Evolutionary conservation across 2,797 vertebrate species (phyloP).

Genomic region (Sandelia bainsii): DNA sequence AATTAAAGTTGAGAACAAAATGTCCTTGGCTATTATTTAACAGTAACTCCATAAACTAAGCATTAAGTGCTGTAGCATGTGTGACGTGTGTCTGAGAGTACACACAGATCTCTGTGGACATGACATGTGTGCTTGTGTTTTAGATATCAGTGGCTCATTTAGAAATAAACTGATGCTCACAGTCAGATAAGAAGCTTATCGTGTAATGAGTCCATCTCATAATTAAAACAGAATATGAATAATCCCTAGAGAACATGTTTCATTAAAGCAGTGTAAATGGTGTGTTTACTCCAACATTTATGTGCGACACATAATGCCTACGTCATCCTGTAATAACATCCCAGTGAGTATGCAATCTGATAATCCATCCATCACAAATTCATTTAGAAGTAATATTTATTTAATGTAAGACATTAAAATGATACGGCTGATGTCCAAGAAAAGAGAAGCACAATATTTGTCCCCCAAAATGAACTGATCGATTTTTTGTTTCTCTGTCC

Average conservation of each 20-base stretch:
- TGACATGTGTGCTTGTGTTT: slow-evolving; percentile 13
- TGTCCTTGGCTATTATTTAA: slow-evolving; percentile 4
- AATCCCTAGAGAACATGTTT: slow-evolving; percentile 65
- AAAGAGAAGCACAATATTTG: slow-evolving; percentile 33
- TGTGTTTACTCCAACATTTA: slow-evolving; percentile 42
- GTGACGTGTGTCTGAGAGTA: not conserved
- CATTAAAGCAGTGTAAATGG: slow-evolving; percentile 55
- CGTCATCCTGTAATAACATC: slow-evolving; percentile 38
- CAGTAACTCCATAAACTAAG: not conserved
- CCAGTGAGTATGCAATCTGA: slow-evolving; percentile 19
- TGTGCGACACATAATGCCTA: slow-evolving; percentile 5
- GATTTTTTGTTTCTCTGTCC: slow-evolving; percentile 26
- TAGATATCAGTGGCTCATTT: slow-evolving; percentile 66
- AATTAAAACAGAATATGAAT: slow-evolving; percentile 75
- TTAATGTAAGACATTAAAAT: not conserved
- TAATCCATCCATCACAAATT: slow-evolving; percentile 24
- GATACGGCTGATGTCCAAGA: slow-evolving; percentile 8
- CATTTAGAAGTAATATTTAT: slow-evolving; percentile 10
- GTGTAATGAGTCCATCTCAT: slow-evolving; percentile 68
- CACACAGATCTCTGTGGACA: not conserved
- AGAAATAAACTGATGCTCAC: slow-evolving; percentile 63
- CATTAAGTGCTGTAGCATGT: slow-evolving; percentile 4
- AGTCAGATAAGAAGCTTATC: slow-evolving; percentile 76
- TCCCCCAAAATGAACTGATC: slow-evolving; percentile 34
- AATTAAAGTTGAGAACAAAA: too few relatives aligned